phyloP scores from a whole-genome alignment of 2,888 invertebrate species.

The Apodemia zela region DNA sequence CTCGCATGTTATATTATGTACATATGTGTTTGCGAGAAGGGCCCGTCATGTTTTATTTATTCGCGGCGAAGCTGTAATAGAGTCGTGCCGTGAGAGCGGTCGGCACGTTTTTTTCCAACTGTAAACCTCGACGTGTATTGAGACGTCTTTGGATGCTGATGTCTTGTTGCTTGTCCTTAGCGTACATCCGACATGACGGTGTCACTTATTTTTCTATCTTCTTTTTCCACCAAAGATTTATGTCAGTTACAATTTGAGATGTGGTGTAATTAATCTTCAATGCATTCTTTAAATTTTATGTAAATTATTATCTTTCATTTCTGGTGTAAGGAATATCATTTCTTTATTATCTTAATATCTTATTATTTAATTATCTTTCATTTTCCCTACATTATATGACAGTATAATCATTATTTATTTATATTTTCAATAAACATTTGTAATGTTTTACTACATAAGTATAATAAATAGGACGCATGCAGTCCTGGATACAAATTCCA shows the following conservation, averaged over 20 bases:
- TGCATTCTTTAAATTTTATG: not conserved
- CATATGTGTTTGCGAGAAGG: constrained; percentile 65
- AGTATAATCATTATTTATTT: no score
- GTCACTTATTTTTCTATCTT: constrained; percentile 64
- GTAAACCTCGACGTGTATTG: constrained; percentile 61
- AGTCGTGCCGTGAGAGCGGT: constrained; percentile 77
- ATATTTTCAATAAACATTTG: no score
- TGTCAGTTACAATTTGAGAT: constrained; percentile 4
- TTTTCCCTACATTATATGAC: not conserved
- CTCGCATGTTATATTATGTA: constrained; percentile 22
- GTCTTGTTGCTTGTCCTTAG: constrained; percentile 74
- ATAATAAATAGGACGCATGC: no score
- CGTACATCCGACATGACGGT: constrained; percentile 67
- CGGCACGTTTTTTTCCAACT: constrained; percentile 73
- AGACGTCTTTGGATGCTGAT: constrained; percentile 76
- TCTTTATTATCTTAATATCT: no score
- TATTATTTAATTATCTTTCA: constrained; percentile 19
- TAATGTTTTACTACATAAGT: no score
- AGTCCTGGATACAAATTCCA: no score
- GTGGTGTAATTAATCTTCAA: constrained; percentile 1
- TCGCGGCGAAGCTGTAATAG: constrained; percentile 74
- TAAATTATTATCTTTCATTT: constrained; percentile 17
- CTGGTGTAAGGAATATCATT: not conserved
- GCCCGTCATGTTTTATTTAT: constrained; percentile 80
- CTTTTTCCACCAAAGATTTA: constrained; percentile 40